Evolutionary conservation across 2,797 vertebrate genomes (phyloP), one percentile per base, ranked within the genome.

Genomic region (Holocentrus rufus): DNA sequence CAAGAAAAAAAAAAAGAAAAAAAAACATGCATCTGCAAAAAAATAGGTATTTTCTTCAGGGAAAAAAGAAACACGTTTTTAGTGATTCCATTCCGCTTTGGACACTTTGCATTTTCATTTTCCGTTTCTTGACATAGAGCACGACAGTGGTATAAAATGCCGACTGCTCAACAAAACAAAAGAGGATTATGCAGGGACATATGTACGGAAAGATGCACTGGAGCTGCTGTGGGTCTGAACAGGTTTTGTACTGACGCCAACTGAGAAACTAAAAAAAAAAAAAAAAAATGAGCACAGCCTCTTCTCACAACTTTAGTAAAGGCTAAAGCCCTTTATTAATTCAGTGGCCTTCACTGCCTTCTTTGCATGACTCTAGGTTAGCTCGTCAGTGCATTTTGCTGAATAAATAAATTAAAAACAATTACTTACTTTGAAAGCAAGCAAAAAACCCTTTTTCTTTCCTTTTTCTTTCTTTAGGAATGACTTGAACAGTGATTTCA

Each of bases 291-390:
- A 88, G 85, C 81, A 83, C 65, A 74, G 57, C 42, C 76, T 77
- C 74, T 55, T 80, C 82, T 81, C 83, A 86, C 83, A 87, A 67
- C 74, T 84, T 74, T 68, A 70, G 77, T 86, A 88, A 88, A 89
- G 87, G 86, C 88, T 84, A 73, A 74, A 70, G 64, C 46, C 65
- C 34, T 86, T 91, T 89, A 90, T 86, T 90, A 88, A 89, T 90
- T 90, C 82, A 90, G 58, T n/a, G 36, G 64, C 77, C 75, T 83
- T 86, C 79, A 82, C 82, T 66, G 85, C 66, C 20, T 81, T 84
- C 3, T 89, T 82, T 65, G 55, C 82, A 76, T 68, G 77, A 79
- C 65, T 87, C 65, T 18, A 18, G 68, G 56, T 83, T 68, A 0
- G 61, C 63, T 81, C 87, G 85, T 85, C 82, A 80, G 80, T 81